phyloP scores from a whole-genome alignment of 1,140 invertebrate species.

The silkworm (Bombyx mori) region ASM3026992v2 NC_085129.1:16545501-16546000 shows the following conservation, averaged over 20 bases:
- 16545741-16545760: constrained; percentile 85
- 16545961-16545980: no score
- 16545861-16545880: no score
- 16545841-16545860: no score
- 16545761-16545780: constrained; percentile 90
- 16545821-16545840: no score
- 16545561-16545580: background rate
- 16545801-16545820: constrained; percentile 1
- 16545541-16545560: constrained; percentile 72
- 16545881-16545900: no score
- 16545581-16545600: background rate
- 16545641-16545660: constrained; percentile 64
- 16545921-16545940: no score
- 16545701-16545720: constrained; percentile 89
- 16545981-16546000: no score
- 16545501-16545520: constrained; percentile 87
- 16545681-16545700: constrained; percentile 90
- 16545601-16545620: background rate
- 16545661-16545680: constrained; percentile 89
- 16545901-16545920: no score
- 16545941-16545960: no score
- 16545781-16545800: constrained; percentile 93
- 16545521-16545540: constrained; percentile 89
- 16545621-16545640: no score
- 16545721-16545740: constrained; percentile 86